These are phyloP conservation scores for Lamellibrachia satsuma DNA, from an alignment of 2,888 invertebrate species.

Conservation along the genomic window DNA sequence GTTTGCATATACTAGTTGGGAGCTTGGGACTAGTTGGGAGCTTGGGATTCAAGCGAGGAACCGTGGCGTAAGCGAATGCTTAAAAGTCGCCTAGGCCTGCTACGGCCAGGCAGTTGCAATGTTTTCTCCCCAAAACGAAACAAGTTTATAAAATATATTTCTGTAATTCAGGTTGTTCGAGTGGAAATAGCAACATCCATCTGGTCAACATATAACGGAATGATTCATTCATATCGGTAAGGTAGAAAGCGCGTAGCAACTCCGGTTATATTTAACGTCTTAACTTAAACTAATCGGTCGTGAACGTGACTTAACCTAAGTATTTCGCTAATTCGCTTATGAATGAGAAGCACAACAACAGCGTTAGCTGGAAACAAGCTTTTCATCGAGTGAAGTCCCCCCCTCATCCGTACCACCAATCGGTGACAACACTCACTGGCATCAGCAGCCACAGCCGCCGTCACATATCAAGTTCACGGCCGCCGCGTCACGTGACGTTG, in stretches of 20 bases:
- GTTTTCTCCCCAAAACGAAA: too few relatives aligned
- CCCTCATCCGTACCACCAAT: background rate
- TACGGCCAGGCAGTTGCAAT: too few relatives aligned
- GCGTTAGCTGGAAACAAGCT: background rate
- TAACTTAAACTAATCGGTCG: background rate
- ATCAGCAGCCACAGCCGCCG: background rate
- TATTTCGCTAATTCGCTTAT: background rate
- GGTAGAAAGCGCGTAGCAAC: background rate
- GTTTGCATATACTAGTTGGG: too few relatives aligned
- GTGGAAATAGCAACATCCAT: too few relatives aligned
- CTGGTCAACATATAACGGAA: too few relatives aligned
- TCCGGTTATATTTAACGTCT: background rate
- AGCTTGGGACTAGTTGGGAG: too few relatives aligned
- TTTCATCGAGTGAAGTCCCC: background rate
- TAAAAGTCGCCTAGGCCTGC: too few relatives aligned
- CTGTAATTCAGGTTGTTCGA: too few relatives aligned
- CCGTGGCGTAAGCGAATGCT: too few relatives aligned
- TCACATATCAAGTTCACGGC: background rate
- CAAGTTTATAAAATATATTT: too few relatives aligned
- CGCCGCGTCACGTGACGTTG: conserved; percentile 6
- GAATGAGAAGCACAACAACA: background rate
- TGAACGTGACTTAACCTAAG: background rate
- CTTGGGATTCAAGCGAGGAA: too few relatives aligned
- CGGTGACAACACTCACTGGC: background rate
- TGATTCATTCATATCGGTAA: background rate